Evolutionary conservation across 2,113 vertebrate species (phyloP).

Genomic region (Stegastes partitus): DNA sequence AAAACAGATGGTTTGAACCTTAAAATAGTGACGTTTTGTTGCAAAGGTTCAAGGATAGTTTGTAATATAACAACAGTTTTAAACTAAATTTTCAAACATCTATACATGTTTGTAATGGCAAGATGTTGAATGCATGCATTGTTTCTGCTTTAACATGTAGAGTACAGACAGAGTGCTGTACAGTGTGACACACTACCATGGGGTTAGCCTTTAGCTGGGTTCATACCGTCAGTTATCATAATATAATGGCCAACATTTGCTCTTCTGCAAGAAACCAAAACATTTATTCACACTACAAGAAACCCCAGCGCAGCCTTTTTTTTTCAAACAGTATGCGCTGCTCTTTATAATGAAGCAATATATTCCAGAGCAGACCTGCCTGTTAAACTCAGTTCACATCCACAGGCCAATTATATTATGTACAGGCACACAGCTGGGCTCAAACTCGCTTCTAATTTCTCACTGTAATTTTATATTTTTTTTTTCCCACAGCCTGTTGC

Average conservation of each 20-base stretch:
- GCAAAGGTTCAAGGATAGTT: too few relatives aligned
- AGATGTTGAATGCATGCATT: too few relatives aligned
- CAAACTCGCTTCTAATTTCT: conserved; percentile 47
- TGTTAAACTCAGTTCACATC: conserved; percentile 57
- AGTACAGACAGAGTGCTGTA: neutral
- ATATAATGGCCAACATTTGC: conserved; percentile 45
- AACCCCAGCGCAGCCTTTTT: conserved; percentile 36
- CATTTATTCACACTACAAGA: conserved; percentile 28
- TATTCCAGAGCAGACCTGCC: conserved; percentile 49
- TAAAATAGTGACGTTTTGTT: too few relatives aligned
- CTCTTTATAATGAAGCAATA: conserved; percentile 58
- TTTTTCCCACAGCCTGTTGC: conserved; percentile 33
- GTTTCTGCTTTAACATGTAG: neutral
- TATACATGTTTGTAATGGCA: too few relatives aligned
- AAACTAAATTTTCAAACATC: too few relatives aligned
- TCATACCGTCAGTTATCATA: conserved; percentile 9
- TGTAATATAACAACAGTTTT: too few relatives aligned
- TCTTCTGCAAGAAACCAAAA: conserved; percentile 28
- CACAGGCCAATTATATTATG: conserved; percentile 62
- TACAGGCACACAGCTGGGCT: conserved; percentile 52
- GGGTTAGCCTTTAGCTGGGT: neutral
- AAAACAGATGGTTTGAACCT: neutral
- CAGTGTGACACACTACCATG: conserved; percentile 9
- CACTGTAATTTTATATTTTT: neutral
- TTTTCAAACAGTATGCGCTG: conserved; percentile 13